Evolutionary conservation across 1,140 invertebrate species (phyloP), one percentile per base, ranked within the genome.

Genomic region (Bombus soroeensis): DNA sequence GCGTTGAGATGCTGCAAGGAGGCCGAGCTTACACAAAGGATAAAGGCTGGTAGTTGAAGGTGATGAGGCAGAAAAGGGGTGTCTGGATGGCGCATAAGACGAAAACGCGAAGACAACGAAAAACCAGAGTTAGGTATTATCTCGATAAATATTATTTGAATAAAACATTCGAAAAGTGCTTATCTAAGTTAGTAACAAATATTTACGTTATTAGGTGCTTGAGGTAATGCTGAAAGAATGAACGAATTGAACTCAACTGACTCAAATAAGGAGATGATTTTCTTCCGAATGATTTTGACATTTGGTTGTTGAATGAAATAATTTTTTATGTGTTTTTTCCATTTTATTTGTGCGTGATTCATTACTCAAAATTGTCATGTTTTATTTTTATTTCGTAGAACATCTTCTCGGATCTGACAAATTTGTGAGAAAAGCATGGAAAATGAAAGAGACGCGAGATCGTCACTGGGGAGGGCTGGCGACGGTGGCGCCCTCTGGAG

Each of bases 1-100:
- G 87, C 84, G 86, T 90, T 81, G 86, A 81, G 82, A 90, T 82
- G 89, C n/a, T 87, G 78, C 73, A 78, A 81, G 80, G 74, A 77
- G 85, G 89, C 87, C 79, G 68, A 85, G 80, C 82, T 88, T 83
- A 81, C 72, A 91, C 81, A 91, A 90, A 86, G 80, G 88, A 90
- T 74, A 77, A 90, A 80, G 75, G 75, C 66, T 18, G n/a, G 62
- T 37, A 47, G 75, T 41, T 34, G 70, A 64, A 64, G 64, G 66
- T 64, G 62, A 28, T 62, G 73, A 57, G 34, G 73, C 66, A 71
- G 28, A 64, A 43, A 57, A 62, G 70, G 57, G 47, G 34, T 25
- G 59, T 64, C 9, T 22, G 70, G 70, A 10, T 66, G 32, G 25
- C 32, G 43, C 22, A 73, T 66, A 73, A 70, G 68, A 72, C 68